phyloP scores from a whole-genome alignment of 2,888 invertebrate genomes.

The Drosophila quinaria region DNA sequence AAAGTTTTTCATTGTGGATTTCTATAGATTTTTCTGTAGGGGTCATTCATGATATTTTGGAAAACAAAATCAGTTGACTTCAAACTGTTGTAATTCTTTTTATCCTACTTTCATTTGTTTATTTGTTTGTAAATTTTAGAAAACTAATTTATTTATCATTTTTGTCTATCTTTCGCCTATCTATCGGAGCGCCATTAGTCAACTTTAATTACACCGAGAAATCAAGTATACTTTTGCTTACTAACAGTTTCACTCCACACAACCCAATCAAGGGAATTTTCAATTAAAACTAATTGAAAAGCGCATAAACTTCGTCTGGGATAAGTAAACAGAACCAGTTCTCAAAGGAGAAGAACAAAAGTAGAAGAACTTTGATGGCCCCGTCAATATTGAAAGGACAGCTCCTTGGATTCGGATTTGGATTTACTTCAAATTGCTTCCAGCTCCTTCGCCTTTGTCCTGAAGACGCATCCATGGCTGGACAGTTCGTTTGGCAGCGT shows the following conservation, averaged over 20 bases:
- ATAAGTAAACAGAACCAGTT: slow-evolving; percentile 64
- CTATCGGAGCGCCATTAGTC: background rate
- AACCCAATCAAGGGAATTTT: slow-evolving; percentile 65
- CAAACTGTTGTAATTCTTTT: too few relatives aligned
- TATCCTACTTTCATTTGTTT: too few relatives aligned
- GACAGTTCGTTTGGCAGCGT: slow-evolving; percentile 65
- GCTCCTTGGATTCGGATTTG: slow-evolving; percentile 30
- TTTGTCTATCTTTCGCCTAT: background rate
- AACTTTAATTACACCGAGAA: slow-evolving; percentile 54
- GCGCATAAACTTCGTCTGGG: slow-evolving; percentile 65
- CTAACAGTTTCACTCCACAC: background rate
- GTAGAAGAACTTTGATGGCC: slow-evolving; percentile 54
- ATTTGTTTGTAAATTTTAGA: background rate
- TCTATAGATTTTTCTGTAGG: too few relatives aligned
- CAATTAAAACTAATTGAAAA: slow-evolving; percentile 80
- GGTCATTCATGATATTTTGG: too few relatives aligned
- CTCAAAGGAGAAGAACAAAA: slow-evolving; percentile 18
- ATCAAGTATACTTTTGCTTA: slow-evolving; percentile 37
- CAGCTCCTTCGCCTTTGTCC: background rate
- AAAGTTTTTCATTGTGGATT: too few relatives aligned
- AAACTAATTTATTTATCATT: background rate
- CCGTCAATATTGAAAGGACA: slow-evolving; percentile 54
- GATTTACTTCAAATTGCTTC: slow-evolving; percentile 9
- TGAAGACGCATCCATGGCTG: slow-evolving; percentile 5
- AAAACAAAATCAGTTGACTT: too few relatives aligned